Evolutionary conservation across 2,888 invertebrate genomes (phyloP).

Genomic region (Drosophila putrida): DNA sequence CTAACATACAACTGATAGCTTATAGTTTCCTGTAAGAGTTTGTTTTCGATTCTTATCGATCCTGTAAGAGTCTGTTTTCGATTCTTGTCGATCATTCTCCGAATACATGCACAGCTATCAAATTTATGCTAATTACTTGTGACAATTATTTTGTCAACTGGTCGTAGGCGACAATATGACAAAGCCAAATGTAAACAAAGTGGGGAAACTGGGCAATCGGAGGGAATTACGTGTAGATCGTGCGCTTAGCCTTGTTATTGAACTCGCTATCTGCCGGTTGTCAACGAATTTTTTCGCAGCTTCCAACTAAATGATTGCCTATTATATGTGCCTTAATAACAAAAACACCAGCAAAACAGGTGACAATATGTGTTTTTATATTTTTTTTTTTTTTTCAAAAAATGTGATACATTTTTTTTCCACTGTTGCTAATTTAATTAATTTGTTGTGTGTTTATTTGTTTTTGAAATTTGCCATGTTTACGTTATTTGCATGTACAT

Average conservation of each 20-base stretch:
- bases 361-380: constrained; percentile 60
- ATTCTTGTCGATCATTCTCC: constrained; percentile 41
- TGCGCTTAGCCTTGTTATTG: constrained; percentile 72
- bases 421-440: constrained; percentile 67
- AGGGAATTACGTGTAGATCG: constrained; percentile 17
- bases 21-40: too few relatives aligned
- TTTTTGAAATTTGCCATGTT: constrained; percentile 45
- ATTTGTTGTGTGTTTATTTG: constrained; percentile 61
- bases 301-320: constrained; percentile 48
- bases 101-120: constrained; percentile 24
- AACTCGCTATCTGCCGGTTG: constrained; percentile 43
- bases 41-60: too few relatives aligned
- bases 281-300: constrained; percentile 43
- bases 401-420: constrained; percentile 20
- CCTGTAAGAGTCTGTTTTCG: not conserved
- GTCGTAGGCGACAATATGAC: constrained; percentile 26
- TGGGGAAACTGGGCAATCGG: not conserved
- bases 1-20: not conserved
- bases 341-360: constrained; percentile 40
- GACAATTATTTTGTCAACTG: constrained; percentile 56
- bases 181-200: constrained; percentile 39
- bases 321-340: constrained; percentile 34
- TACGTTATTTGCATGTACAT: constrained; percentile 44
- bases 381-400: constrained; percentile 23
- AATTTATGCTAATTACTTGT: constrained; percentile 65